A percentile compares a stretch with the other conserved stretches of the same genome.
Conservation (phyloP, 2,797 vertebrate genomes). For the Rhynchotus rufescens region DNA sequence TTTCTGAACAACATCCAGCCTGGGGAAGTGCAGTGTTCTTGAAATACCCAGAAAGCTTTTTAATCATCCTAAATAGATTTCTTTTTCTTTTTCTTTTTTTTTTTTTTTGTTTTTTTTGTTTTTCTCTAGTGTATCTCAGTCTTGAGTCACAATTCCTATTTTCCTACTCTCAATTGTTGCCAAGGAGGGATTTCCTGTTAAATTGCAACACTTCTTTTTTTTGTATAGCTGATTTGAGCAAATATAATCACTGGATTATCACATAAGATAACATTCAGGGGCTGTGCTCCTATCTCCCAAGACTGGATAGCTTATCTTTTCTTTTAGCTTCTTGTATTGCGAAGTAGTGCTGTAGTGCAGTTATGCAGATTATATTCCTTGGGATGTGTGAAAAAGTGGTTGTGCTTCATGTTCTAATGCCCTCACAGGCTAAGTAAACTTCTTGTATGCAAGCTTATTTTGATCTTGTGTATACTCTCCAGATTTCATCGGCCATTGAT, state of each 20-base stretch:
- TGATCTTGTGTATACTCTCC: neutral
- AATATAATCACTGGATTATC: neutral
- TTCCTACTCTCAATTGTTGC: neutral
- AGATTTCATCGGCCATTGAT: neutral
- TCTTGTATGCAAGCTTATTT: neutral
- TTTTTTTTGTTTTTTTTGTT: neutral
- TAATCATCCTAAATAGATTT: neutral
- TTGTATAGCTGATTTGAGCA: neutral
- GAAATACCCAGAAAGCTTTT: neutral
- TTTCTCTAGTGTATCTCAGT: neutral
- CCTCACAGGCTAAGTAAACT: neutral
- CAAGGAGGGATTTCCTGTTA: slow-evolving; percentile 16
- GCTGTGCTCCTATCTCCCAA: neutral
- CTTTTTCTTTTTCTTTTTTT: neutral
- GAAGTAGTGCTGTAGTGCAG: neutral
- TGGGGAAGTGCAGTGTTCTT: neutral
- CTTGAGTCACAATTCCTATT: neutral
- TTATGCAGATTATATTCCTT: neutral
- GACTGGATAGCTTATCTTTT: neutral
- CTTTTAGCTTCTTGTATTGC: neutral
- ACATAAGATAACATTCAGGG: neutral
- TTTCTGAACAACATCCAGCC: neutral
- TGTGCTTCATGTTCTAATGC: neutral
- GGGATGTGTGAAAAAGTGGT: neutral
- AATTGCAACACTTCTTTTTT: slow-evolving; percentile 12